Conservation (phyloP, 1,140 invertebrate genomes). For the Drosophila chauvacae region DNA sequence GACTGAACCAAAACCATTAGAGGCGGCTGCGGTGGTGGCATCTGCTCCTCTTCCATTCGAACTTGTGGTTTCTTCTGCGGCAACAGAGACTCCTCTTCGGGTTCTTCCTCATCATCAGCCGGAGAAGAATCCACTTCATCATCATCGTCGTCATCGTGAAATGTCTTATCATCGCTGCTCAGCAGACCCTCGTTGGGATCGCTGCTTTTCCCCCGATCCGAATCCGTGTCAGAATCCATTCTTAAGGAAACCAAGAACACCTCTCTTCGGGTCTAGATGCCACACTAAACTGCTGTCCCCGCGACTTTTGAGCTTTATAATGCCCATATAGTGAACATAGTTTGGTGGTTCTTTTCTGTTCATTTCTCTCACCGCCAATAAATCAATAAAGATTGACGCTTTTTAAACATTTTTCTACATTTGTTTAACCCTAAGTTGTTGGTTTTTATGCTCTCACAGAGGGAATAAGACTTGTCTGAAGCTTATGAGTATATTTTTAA, state of each 20-base stretch:
- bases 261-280: slow-evolving; percentile 35
- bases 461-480: background rate
- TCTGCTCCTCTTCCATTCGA: slow-evolving; percentile 3
- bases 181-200: slow-evolving; percentile 74
- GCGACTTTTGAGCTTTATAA: slow-evolving; percentile 49
- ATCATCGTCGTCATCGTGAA: slow-evolving; percentile 56
- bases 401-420: slow-evolving; percentile 10
- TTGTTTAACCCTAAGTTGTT: background rate
- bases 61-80: slow-evolving; percentile 27
- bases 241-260: background rate
- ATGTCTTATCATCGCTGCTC: slow-evolving; percentile 73
- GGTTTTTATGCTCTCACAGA: background rate
- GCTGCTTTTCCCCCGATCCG: slow-evolving; percentile 71
- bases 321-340: slow-evolving; percentile 13
- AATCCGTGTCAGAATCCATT: slow-evolving; percentile 63
- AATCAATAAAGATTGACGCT: slow-evolving; percentile 76
- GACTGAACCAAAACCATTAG: slow-evolving; percentile 40
- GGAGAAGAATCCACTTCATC: slow-evolving; percentile 54
- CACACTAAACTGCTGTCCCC: slow-evolving; percentile 32
- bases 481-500: too few relatives aligned
- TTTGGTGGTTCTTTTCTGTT: background rate
- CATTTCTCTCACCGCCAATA: slow-evolving; percentile 42
- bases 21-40: slow-evolving; percentile 17
- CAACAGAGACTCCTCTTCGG: slow-evolving; percentile 38
- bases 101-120: slow-evolving; percentile 35